phyloP scores from a whole-genome alignment of 2,888 invertebrate genomes.

The Metopia argyrocephala region DNA sequence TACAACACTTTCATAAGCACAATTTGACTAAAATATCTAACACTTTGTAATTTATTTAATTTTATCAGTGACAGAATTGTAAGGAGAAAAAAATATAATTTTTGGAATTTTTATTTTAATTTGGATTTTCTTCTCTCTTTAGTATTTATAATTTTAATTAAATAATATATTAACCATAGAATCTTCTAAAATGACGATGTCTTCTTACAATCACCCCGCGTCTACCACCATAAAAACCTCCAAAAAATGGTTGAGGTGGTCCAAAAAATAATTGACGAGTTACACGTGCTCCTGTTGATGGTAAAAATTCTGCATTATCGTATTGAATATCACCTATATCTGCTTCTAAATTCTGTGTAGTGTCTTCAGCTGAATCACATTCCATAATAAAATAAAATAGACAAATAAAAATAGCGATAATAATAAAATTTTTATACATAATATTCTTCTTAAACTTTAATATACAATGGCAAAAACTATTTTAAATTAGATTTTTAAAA shows the following conservation, averaged over 20 bases:
- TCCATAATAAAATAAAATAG: not conserved
- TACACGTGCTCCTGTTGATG: not conserved
- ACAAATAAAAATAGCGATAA: constrained; percentile 8
- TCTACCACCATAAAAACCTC: constrained; percentile 16
- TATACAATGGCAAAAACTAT: not conserved
- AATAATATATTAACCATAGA: not conserved
- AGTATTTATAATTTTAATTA: not conserved
- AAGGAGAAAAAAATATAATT: too few species aligned
- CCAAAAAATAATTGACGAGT: not conserved
- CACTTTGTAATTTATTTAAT: too few species aligned
- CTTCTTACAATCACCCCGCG: constrained; percentile 12
- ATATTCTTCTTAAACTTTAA: not conserved
- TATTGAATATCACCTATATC: not conserved
- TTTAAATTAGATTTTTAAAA: not conserved
- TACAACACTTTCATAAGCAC: too few species aligned
- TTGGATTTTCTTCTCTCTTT: too few species aligned
- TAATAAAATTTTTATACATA: not conserved
- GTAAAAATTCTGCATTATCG: not conserved
- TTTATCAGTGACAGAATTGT: too few species aligned
- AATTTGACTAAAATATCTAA: too few species aligned
- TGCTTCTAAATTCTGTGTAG: not conserved
- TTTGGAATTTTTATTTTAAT: not conserved
- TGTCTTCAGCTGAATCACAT: not conserved
- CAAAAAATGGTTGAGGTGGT: not conserved
- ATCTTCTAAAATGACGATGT: constrained; percentile 20